Evolutionary conservation across 2,797 vertebrate genomes (phyloP), one percentile per base, ranked within the genome.

Genomic region (Sylvilagus floridanus): DNA sequence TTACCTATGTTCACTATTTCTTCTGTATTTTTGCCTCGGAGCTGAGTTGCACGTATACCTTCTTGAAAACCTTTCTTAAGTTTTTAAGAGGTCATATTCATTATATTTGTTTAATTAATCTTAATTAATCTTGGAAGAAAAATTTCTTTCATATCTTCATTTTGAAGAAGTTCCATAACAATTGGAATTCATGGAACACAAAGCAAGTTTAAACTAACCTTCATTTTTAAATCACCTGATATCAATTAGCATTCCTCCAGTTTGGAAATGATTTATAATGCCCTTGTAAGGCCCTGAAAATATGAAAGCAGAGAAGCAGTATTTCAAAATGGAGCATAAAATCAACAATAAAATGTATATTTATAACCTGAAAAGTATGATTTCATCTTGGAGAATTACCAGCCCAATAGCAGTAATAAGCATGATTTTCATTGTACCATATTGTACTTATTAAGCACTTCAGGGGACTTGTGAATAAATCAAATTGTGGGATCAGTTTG

Each of bases 341-440:
- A 98, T 98, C 98, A 98, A 99, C 98, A 98, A 98, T 99, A 98
- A 99, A 99, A 98, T 97, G 97, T 98, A 97, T 98, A 99, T 99
- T 98, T 99, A 98, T 99, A 99, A 98, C 98, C 98, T 98, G 97
- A 98, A 98, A 98, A 98, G 98, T 98, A 99, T 99, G 98, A 99
- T 98, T 98, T 99, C 98, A 99, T 98, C 98, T 98, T 99, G 98
- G 98, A 99, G 98, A 98, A 98, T 98, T 98, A 98, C 98, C 98
- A 98, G 98, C 91, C 97, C 98, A 98, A 98, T 98, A 98, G 98
- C 96, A 96, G 97, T 98, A 98, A 98, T 98, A 99, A 98, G 98
- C 97, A 98, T 98, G 98, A 98, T 98, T 98, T 98, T 98, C 98
- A 98, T 98, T 98, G 97, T 98, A 97, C 98, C 98, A 98, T 98